Conservation (phyloP, 2,888 invertebrate species). For the Calliscelio sp. region DNA sequence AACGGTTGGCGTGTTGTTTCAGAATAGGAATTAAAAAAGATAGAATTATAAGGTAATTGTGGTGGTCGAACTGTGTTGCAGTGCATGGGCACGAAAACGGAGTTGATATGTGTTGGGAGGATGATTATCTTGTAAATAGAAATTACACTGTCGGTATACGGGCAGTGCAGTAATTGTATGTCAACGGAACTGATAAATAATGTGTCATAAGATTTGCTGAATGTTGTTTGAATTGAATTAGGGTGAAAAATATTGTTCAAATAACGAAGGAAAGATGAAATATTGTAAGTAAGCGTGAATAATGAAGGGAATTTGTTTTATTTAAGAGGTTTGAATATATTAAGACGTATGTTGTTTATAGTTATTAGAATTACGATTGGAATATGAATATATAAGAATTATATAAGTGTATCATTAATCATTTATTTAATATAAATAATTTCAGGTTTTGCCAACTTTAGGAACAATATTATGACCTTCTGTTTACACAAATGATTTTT, state of each 20-base stretch:
- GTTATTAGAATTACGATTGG: no score
- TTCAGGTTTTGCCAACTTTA: no score
- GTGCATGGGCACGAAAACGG: neutral
- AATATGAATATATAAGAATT: no score
- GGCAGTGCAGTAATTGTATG: neutral
- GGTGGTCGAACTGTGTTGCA: neutral
- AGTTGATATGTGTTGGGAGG: neutral
- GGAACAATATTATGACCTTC: no score
- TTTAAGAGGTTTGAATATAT: no score
- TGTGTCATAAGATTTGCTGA: neutral
- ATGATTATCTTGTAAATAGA: constrained; percentile 25
- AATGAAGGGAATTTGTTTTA: no score
- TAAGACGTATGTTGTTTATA: no score
- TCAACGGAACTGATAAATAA: neutral
- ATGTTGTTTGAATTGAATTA: neutral
- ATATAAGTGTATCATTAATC: no score
- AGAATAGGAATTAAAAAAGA: neutral
- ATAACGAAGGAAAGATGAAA: neutral
- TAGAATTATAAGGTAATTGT: constrained; percentile 35
- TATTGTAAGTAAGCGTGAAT: no score
- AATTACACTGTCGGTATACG: constrained; percentile 17
- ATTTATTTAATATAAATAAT: no score
- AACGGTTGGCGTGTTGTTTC: constrained; percentile 18
- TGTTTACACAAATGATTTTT: no score
- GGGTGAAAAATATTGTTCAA: neutral